Evolutionary conservation across 1,140 invertebrate genomes (phyloP), one percentile per base, ranked within the genome.

Genomic region (Aphaenogaster rudis): DNA sequence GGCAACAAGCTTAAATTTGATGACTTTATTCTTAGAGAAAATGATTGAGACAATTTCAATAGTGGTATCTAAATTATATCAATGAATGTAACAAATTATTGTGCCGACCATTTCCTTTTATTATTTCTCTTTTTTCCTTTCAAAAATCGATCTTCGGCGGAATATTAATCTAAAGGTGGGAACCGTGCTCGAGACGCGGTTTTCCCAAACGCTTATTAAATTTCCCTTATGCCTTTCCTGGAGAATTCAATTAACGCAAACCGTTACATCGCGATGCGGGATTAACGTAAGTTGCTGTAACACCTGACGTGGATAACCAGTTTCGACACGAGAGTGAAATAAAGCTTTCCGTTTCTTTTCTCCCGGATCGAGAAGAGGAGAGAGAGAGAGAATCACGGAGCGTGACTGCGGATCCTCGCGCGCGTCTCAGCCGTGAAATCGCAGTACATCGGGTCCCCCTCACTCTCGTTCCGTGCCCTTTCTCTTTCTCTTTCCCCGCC

Each of bases 361-460:
- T 11, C 17, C 45, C 39, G 76, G 59, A 77, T 91, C 67, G 45
- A 77, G 54, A 80, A 54, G 28, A 79, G 42, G 8, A 48, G 59
- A 48, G 39, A 48, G 39, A 52, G 17, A 45, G 42, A 76, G 80
- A 88, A 88, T 90, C 89, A 77, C 88, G 80, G 67, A 89, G 88
- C 91, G 85, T 91, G 88, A 90, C 88, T 85, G 86, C 81, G 88
- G 87, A 91, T 91, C 85, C 87, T 90, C 59, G 80, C 39, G 72
- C 13, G 39, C 39, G 82, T 45, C 36, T 63, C 85, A 89, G 61
- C 71, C 87, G 85, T 89, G 85, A 82, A 89, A 88, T 84, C 79
- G 82, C 78, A 74, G 36, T 61, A 52, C 28, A 21, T 61, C 54
- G 11, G 50, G n/a, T 9, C 21, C 45, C 87, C 57, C 42, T 91